Base-by-base conservation (phyloP, 2,888 invertebrate genomes). In the Schrankia costaestrigalis region DNA sequence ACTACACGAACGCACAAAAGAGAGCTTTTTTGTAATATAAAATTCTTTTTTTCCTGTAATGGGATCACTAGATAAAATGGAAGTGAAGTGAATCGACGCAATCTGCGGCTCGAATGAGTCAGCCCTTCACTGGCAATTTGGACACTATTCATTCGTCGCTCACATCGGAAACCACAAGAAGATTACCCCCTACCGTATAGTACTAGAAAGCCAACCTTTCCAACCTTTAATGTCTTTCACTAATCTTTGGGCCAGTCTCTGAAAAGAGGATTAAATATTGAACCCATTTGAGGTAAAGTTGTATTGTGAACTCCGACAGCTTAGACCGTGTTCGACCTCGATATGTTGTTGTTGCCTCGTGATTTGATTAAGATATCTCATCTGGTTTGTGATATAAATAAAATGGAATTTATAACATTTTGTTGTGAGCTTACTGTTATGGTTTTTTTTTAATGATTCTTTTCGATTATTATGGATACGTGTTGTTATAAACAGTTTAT, bases 101-200 rank as follows among this genome's bases (percentile, higher is more conserved):
- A 77, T 79, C 70, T 71, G 66, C 41, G 60, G 54, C 49, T 61
- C 52, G 72, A 74, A 75, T 77, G 78, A 78, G 66, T 77, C 77
- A 71, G 75, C 71, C 68, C 74, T 76, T 77, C 72, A 63, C 63
- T 66, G 62, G 73, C 79, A 84, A 84, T 83, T 83, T 84, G 67
- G 71, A 50, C 66, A 66, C 81, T 63, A 83, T 82, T 84, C 83
- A 82, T 51, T 56, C 50, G 54, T 39, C 57, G 61, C 60, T 69
- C 68, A 63, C 70, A 73, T 72, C 77, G 80, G 78, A 81, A 81
- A 72, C 79, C 78, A 68, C 75, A 76, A 61, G 71, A 75, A 74
- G 72, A 71, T 76, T 69, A 65, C 67, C 71, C 72, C 67, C 70
- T 71, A 58, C 56, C 46, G 67, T 62, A 63, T 51, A 50, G 44